Evolutionary conservation across 2,113 vertebrate genomes (phyloP).

Genomic region (Arenaria interpres): DNA sequence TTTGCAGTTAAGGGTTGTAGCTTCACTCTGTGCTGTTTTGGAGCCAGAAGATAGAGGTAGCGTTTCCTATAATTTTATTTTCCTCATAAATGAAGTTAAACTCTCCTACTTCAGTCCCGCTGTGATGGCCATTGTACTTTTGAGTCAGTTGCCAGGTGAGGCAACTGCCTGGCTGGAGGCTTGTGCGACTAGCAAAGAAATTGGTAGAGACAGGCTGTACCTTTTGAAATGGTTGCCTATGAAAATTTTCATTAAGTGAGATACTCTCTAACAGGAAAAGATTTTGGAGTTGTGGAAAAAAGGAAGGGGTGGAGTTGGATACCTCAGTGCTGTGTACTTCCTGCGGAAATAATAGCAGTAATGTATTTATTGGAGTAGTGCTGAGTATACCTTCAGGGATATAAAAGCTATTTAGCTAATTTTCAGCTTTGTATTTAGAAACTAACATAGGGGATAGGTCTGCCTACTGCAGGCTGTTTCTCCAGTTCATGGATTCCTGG

Average conservation of each 20-base stretch:
- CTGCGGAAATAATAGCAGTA: neutral
- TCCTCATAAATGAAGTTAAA: neutral
- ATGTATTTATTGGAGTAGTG: neutral
- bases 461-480: neutral
- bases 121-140: neutral
- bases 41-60: neutral
- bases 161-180: neutral
- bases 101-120: neutral
- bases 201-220: neutral
- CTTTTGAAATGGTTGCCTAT: neutral
- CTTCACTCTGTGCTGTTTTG: neutral
- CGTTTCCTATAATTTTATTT: neutral
- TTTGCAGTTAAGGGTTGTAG: neutral
- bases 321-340: neutral
- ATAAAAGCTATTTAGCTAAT: neutral
- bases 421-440: neutral
- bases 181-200: neutral
- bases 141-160: neutral
- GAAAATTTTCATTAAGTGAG: neutral
- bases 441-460: neutral
- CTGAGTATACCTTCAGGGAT: neutral
- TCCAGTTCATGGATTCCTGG: neutral
- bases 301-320: neutral
- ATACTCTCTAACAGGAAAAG: neutral
- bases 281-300: neutral